These are phyloP conservation scores for Sylvia atricapilla DNA, from an alignment of 2,113 vertebrate species.

Conservation along the genomic window DNA sequence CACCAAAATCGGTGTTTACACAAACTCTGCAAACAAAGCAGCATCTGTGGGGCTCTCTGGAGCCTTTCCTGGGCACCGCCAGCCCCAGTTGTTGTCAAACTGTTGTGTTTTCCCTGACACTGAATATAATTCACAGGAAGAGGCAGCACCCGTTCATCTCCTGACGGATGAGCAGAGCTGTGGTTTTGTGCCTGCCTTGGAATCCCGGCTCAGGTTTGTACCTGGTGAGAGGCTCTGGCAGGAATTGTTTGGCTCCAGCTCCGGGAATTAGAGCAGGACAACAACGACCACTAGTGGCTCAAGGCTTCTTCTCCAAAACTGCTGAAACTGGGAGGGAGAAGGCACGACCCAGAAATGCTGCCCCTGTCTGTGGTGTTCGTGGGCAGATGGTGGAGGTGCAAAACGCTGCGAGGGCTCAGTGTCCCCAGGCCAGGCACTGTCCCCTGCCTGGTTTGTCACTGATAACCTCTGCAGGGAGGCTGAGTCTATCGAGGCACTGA, in stretches of 20 bases:
- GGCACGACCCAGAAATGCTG: rapidly evolving
- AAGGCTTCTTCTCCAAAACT: neutral
- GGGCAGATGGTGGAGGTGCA: neutral
- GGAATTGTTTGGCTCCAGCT: neutral
- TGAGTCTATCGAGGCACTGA: rapidly evolving
- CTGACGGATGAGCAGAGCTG: neutral
- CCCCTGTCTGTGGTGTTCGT: rapidly evolving
- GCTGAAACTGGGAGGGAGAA: neutral
- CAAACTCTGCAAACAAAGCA: neutral
- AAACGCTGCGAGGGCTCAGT: rapidly evolving
- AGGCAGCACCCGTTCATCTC: neutral
- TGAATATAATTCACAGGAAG: neutral
- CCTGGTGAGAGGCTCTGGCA: neutral
- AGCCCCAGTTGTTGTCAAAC: neutral
- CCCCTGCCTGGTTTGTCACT: neutral
- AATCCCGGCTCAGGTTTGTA: neutral
- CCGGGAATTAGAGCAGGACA: conserved; percentile 12
- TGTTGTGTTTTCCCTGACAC: neutral
- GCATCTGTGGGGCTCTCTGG: neutral
- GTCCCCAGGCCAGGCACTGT: neutral
- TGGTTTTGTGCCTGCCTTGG: neutral
- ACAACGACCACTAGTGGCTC: conserved; percentile 74
- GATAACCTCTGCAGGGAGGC: rapidly evolving
- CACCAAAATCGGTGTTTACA: neutral
- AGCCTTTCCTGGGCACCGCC: neutral